Evolutionary conservation across 2,797 vertebrate species (phyloP).

Genomic region (Sorex maritimensis): DNA sequence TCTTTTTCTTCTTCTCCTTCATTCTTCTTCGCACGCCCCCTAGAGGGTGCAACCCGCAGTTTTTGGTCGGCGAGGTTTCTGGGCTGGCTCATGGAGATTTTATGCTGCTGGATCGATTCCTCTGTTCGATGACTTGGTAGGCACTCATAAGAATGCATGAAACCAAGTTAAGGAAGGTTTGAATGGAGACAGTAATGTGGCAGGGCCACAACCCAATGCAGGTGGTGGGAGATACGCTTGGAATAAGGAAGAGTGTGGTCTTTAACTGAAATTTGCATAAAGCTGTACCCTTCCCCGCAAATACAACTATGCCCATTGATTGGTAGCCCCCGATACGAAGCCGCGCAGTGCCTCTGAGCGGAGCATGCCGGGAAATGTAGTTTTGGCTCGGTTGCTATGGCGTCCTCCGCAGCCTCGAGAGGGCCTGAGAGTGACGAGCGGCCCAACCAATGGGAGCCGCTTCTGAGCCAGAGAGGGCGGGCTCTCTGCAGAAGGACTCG

Average conservation of each 20-base stretch:
- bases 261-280: constrained; percentile 80
- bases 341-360: background rate
- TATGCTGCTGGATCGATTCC: background rate
- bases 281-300: constrained; percentile 28
- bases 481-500: background rate
- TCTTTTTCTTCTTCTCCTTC: background rate
- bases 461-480: constrained; percentile 32
- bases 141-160: constrained; percentile 7
- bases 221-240: background rate
- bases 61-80: background rate
- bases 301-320: constrained; percentile 7
- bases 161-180: constrained; percentile 16
- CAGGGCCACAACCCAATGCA: background rate
- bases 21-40: too few species aligned
- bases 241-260: constrained; percentile 78
- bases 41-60: too few species aligned
- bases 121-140: background rate
- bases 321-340: background rate
- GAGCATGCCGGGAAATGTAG: constrained; percentile 78
- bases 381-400: constrained; percentile 74
- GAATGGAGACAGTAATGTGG: background rate
- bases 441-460: constrained; percentile 66
- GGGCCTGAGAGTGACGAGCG: constrained; percentile 57
- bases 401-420: background rate
- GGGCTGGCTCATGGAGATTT: background rate